phyloP scores from a whole-genome alignment of 2,113 vertebrate genomes.

The Cyphomyrus discorhynchus region DNA sequence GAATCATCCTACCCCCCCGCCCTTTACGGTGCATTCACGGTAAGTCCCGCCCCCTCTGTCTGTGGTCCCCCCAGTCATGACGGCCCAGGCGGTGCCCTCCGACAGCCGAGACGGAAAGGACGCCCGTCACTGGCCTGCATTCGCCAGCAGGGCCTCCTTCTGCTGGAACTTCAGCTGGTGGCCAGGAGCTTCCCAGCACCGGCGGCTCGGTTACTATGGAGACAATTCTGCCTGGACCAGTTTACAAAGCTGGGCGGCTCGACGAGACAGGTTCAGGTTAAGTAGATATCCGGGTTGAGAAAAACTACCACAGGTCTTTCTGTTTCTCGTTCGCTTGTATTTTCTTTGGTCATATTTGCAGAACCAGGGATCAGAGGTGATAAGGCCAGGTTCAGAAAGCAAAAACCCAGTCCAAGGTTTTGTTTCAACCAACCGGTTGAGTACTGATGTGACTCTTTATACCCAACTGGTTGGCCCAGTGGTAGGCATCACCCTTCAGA shows the following conservation, averaged over 20 bases:
- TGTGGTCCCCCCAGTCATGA: neutral
- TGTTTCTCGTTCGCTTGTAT: neutral
- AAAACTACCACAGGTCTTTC: neutral
- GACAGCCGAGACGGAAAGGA: neutral
- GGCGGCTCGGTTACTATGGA: neutral
- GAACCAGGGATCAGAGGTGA: neutral
- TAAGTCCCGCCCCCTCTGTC: neutral
- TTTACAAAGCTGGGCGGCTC: neutral
- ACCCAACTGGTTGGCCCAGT: neutral
- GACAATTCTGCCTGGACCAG: neutral
- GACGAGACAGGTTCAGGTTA: neutral
- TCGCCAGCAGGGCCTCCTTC: neutral
- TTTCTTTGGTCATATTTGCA: neutral
- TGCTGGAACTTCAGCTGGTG: neutral
- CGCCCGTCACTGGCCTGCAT: neutral
- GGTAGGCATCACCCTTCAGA: too few species aligned
- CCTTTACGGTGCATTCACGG: neutral
- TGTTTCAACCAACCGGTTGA: neutral
- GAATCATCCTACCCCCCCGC: neutral
- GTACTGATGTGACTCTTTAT: neutral
- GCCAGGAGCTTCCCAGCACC: neutral
- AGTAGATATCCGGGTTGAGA: neutral
- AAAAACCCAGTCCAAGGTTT: neutral
- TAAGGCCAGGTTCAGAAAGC: neutral
- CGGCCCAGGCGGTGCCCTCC: neutral